Evolutionary conservation across 2,888 invertebrate genomes (phyloP).

Genomic region (Nomada ferruginata): DNA sequence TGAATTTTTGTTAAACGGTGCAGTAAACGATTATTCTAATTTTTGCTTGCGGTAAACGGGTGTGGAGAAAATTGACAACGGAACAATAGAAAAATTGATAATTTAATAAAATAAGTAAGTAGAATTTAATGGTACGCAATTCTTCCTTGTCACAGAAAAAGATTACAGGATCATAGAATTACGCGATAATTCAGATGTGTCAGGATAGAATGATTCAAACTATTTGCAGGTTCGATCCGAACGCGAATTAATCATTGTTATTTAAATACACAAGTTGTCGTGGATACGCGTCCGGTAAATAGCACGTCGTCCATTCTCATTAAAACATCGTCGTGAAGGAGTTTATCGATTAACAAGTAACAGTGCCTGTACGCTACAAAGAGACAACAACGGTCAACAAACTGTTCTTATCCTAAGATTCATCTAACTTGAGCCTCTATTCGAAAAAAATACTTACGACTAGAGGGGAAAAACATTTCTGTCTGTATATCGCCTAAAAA

Average conservation of each 20-base stretch:
- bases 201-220: neutral
- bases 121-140: neutral
- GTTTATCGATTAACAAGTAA: conserved; percentile 31
- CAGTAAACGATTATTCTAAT: no score
- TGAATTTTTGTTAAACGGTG: no score
- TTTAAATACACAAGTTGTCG: conserved; percentile 46
- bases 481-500: conserved; percentile 8
- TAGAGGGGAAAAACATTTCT: neutral
- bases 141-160: neutral
- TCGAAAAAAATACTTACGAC: neutral
- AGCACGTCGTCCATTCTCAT: conserved; percentile 34
- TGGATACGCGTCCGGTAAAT: conserved; percentile 66
- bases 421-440: conserved; percentile 15
- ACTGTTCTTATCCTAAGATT: conserved; percentile 24
- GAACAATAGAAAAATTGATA: conserved; percentile 10
- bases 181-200: conserved; percentile 16
- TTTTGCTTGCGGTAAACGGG: no score
- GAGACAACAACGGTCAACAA: conserved; percentile 42
- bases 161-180: no score
- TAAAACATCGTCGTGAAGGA: conserved; percentile 38
- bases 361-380: conserved; percentile 40
- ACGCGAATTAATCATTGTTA: conserved; percentile 11
- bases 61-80: neutral
- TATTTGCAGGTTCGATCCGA: conserved; percentile 4
- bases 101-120: neutral